Conservation (phyloP, 2,888 invertebrate genomes). For the Hypomecis punctinalis region DNA sequence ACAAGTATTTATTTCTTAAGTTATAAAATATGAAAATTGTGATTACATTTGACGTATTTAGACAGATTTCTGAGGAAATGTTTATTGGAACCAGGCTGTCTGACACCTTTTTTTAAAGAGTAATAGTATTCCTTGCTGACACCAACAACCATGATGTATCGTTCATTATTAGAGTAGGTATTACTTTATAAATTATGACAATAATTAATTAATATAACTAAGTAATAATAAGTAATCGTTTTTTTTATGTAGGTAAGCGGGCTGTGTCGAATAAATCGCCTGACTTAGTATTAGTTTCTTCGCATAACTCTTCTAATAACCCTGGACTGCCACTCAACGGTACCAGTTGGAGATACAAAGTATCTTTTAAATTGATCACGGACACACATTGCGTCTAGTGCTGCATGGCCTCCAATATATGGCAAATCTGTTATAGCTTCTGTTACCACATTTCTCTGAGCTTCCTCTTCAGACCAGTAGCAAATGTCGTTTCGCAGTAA, state of each 20-base stretch:
- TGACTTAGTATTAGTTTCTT: not conserved
- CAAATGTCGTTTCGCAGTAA: no score
- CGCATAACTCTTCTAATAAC: constrained; percentile 3
- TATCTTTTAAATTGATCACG: no score
- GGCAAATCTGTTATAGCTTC: constrained; percentile 2
- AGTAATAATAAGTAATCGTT: no score
- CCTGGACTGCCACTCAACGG: constrained; percentile 8
- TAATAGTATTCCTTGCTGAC: not conserved
- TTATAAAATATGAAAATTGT: constrained; percentile 1
- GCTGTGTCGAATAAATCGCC: no score
- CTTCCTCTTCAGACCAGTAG: no score
- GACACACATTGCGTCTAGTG: constrained; percentile 2
- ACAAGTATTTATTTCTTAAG: constrained; percentile 15
- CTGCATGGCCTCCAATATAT: constrained; percentile 10
- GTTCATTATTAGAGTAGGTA: constrained; percentile 7
- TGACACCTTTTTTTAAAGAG: constrained; percentile 1
- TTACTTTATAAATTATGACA: constrained; percentile 6
- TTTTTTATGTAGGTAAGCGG: no score
- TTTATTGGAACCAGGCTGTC: constrained; percentile 18
- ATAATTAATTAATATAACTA: no score
- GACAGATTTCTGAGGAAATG: constrained; percentile 21
- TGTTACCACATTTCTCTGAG: no score
- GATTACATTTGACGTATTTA: not conserved
- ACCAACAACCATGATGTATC: constrained; percentile 7
- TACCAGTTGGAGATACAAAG: constrained; percentile 2